Evolutionary conservation across 2,888 invertebrate species (phyloP).

Genomic region (Tachina lurida): DNA sequence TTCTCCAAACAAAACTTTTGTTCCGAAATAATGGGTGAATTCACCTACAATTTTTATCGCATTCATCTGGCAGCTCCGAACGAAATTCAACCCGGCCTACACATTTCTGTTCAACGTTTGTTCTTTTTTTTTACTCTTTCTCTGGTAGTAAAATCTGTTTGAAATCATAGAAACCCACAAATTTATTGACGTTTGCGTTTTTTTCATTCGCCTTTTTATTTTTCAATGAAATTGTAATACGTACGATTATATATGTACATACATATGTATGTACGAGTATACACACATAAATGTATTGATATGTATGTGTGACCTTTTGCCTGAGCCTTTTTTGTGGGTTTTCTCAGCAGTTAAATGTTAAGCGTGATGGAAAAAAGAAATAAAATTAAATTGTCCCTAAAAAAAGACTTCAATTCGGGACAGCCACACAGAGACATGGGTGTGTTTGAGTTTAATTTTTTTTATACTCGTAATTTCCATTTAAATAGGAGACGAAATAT

Average conservation of each 20-base stretch:
- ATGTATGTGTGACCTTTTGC: conserved; percentile 76
- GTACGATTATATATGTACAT: too few relatives aligned
- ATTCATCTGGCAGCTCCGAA: conserved; percentile 35
- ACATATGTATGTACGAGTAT: too few relatives aligned
- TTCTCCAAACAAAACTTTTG: too few relatives aligned
- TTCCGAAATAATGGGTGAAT: too few relatives aligned
- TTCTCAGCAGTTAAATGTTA: conserved; percentile 63
- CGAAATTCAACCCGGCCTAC: conserved; percentile 32
- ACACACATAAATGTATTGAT: too few relatives aligned
- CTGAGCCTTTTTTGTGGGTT: conserved; percentile 46
- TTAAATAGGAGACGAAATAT: conserved; percentile 10
- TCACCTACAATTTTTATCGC: not conserved
- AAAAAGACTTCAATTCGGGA: conserved; percentile 8
- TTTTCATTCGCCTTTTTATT: conserved; percentile 74
- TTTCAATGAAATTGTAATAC: conserved; percentile 80
- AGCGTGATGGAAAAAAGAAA: conserved; percentile 36
- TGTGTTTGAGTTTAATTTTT: conserved; percentile 24
- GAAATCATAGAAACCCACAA: conserved; percentile 53
- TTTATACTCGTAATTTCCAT: conserved; percentile 8
- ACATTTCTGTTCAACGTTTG: conserved; percentile 7
- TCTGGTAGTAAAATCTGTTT: conserved; percentile 45
- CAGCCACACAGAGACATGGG: conserved; percentile 31
- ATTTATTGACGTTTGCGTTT: conserved; percentile 60
- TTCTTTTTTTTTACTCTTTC: conserved; percentile 22
- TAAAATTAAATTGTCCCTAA: conserved; percentile 16